phyloP scores from a whole-genome alignment of 1,140 invertebrate species.

The Drosophila repletoides region DNA sequence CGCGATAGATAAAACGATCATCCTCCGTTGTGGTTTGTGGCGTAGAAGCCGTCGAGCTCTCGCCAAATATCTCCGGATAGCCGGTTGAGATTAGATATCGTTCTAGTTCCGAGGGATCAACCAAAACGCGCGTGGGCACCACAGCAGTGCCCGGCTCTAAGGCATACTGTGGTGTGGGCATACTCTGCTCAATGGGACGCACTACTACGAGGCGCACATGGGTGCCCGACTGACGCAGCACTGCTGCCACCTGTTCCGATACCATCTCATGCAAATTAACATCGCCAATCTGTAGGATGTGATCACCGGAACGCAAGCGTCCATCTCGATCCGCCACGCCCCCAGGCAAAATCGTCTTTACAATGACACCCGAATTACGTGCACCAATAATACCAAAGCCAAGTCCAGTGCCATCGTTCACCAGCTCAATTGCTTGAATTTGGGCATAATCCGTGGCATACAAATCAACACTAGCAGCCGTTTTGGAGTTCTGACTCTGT shows the following conservation, averaged over 20 bases:
- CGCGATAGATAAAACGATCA: constrained; percentile 69
- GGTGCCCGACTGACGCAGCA: constrained; percentile 95
- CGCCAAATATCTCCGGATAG: constrained; percentile 86
- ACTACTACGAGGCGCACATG: constrained; percentile 97
- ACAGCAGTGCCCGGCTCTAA: constrained; percentile 83
- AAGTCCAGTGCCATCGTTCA: constrained; percentile 97
- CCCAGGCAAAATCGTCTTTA: constrained; percentile 97
- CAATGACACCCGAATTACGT: constrained; percentile 97
- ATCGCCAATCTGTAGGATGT: constrained; percentile 97
- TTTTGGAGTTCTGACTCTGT: constrained; percentile 75
- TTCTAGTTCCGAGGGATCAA: constrained; percentile 93
- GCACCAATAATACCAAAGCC: constrained; percentile 98
- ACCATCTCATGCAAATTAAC: constrained; percentile 94
- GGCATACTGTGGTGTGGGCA: constrained; percentile 67
- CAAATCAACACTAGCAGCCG: constrained; percentile 86
- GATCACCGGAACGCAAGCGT: constrained; percentile 96
- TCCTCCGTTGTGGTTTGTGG: constrained; percentile 84
- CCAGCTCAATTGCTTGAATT: constrained; percentile 96
- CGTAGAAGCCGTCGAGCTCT: constrained; percentile 84
- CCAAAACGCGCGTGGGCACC: constrained; percentile 87
- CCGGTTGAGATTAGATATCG: constrained; percentile 92
- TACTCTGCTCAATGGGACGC: constrained; percentile 90
- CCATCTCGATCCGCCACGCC: constrained; percentile 97
- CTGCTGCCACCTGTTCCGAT: constrained; percentile 98
- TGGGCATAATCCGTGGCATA: constrained; percentile 97